Conservation (phyloP, 2,888 invertebrate species). For the Sinelater perroti region DNA sequence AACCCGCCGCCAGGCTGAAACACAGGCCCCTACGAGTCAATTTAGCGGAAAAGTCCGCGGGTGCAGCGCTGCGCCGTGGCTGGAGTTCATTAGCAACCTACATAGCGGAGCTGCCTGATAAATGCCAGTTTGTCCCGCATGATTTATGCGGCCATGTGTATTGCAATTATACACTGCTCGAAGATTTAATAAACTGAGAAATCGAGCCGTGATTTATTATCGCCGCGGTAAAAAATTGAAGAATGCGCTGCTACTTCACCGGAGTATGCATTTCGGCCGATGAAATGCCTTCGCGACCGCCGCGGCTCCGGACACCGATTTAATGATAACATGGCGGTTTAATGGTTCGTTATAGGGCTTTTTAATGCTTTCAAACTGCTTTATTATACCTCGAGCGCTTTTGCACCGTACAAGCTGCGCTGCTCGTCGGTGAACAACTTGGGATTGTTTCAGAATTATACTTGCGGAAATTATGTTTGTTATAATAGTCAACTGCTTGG, state of each 20-base stretch:
- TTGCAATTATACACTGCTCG: slow-evolving; percentile 58
- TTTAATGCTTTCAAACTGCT: too few species aligned
- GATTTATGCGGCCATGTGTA: slow-evolving; percentile 58
- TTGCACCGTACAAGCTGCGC: too few species aligned
- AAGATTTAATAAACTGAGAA: slow-evolving; percentile 61
- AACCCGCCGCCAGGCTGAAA: slow-evolving; percentile 24
- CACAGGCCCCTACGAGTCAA: slow-evolving; percentile 31
- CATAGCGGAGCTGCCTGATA: slow-evolving; percentile 51
- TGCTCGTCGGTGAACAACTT: too few species aligned
- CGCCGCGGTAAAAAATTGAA: slow-evolving; percentile 23
- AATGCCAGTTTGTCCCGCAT: slow-evolving; percentile 55
- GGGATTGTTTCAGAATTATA: too few species aligned
- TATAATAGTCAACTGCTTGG: too few species aligned
- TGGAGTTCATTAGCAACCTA: slow-evolving; percentile 51
- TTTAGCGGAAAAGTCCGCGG: slow-evolving; percentile 23
- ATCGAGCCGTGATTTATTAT: slow-evolving; percentile 57
- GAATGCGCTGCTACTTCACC: slow-evolving; percentile 49
- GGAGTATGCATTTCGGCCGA: slow-evolving; percentile 52
- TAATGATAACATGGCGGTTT: too few species aligned
- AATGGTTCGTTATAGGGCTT: too few species aligned
- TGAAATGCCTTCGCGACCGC: slow-evolving; percentile 45
- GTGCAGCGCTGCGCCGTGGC: slow-evolving; percentile 42
- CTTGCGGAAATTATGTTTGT: too few species aligned
- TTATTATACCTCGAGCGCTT: too few species aligned
- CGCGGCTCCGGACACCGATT: too few species aligned